Base-by-base conservation (phyloP, 2,113 vertebrate genomes). In the Colinus virginianus region DNA sequence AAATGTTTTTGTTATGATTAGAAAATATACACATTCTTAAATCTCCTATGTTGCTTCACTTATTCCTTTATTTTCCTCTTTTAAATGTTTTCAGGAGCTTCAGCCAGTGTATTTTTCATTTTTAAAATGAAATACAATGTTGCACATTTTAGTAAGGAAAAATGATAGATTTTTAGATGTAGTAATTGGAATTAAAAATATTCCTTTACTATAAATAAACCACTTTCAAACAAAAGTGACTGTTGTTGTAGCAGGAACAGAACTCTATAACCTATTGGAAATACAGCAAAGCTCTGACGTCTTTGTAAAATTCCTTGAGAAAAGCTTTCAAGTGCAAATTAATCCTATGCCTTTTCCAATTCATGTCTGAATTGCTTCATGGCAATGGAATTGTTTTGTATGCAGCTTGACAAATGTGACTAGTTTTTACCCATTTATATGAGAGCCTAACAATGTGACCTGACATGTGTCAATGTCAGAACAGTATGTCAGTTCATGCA, bases 401-500 rank as follows among this genome's bases (percentile, higher is more conserved):
- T 30, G 42, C 20, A 76, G 16, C 30, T 82, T 81, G 32, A 90
- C 58, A 88, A 87, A 84, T 69, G 78, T 22, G 34, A 48, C 26
- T 76, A 36, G 3, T 14, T 80, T 88, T 87, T 32, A 69, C 21
- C 11, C n/a, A 34, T 76, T 69, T 68, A 16, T 61, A 0, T 7
- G 18, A 69, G 4, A 51, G 4, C 38, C 53, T 64, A 53, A 75
- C 48, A 78, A 72, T 0, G 0, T 59, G 38, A 83, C 40, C 78
- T 84, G 66, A 81, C 40, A 78, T 81, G 36, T 46, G 11, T 42
- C 79, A 86, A 36, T 61, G 51, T 70, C 69, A 88, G 61, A 85
- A 74, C 0, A 1, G 36, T 84, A 62, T 18, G 23, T 2, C 25
- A 53, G 23, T 66, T 66, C 16, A 76, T 26, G 53, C 84, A 90